Evolutionary conservation across 2,888 invertebrate species (phyloP), one percentile per base, ranked within the genome.

Genomic region (Xylocampa areola): DNA sequence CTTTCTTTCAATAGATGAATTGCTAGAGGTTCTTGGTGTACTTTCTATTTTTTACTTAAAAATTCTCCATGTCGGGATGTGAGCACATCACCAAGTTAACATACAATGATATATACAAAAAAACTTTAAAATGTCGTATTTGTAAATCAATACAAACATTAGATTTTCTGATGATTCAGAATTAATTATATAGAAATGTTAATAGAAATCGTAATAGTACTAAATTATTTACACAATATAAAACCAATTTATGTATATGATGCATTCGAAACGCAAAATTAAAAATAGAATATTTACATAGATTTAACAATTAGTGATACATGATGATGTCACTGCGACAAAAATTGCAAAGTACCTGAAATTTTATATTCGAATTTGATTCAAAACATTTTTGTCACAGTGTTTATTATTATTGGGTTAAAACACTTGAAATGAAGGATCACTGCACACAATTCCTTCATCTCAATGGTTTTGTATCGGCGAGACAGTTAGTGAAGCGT

Each of bases 51-150:
- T 14, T 23, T 55, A 19, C 45, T 21, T 21, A 21, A 21, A 30
- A n/a, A 37, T 32, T 13, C 10, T 17, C 29, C 23, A 41, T 19
- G 33, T 53, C 23, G 27, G 30, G 33, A 61, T 74, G 45, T 63
- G 55, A 63, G 59, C 63, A 52, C 21, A 37, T 21, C 43, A 32
- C 55, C 25, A 54, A 67, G 13, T 54, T 39, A 10, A 25, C 5
- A 21, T 27, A 67, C 41, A 57, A n/a, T n/a, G n/a, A n/a, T 68
- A 72, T 72, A 75, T 72, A 75, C 73, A 72, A 43, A 41, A 40
- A 41, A 53, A 49, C 4, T 37, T 16, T 2, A 27, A 7, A 11
- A 8, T 4, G 14, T 35, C 1, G 7, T 55, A 13, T 41, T 11
- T 45, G 23, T 37, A 21, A 17, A 16, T 52, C 43, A 30, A 53